Conservation (phyloP, 2,888 invertebrate genomes). For the Trissolcus brochymenae region DNA sequence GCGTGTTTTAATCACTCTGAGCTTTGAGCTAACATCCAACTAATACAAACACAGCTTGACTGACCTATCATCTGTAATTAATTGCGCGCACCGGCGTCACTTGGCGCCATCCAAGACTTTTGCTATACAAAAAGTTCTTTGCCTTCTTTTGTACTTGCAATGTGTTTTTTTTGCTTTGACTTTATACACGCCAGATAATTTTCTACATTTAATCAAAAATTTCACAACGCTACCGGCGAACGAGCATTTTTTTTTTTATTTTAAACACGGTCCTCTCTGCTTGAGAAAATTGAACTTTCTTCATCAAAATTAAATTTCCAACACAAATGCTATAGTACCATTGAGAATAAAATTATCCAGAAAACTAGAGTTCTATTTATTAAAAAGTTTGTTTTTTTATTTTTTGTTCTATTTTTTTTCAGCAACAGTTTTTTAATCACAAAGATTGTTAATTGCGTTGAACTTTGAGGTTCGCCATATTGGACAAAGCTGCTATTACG, state of each 20-base stretch:
- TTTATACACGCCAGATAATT: conserved; percentile 4
- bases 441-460: neutral
- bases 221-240: neutral
- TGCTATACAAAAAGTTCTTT: conserved; percentile 20
- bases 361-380: neutral
- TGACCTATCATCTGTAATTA: conserved; percentile 51
- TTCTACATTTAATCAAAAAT: conserved; percentile 21
- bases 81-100: conserved; percentile 36
- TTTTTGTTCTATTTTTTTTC: neutral
- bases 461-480: neutral
- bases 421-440: too few relatives aligned
- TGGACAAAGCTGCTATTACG: neutral
- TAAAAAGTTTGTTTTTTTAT: neutral
- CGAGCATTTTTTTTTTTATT: neutral
- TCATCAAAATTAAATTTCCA: neutral
- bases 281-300: neutral
- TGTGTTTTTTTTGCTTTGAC: conserved; percentile 4
- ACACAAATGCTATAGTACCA: too few relatives aligned
- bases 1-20: conserved; percentile 27
- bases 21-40: conserved; percentile 27
- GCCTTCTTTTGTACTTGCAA: conserved; percentile 28
- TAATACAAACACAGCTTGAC: conserved; percentile 22
- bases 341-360: neutral
- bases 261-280: neutral
- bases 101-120: conserved; percentile 17